Conservation (phyloP, 2,113 vertebrate species). For the rat (Rattus norvegicus) region GRCr8 NC_086020.1:8504501-8505000, state of each 20-base stretch:
- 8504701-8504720: slow-evolving; percentile 65
- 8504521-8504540: slow-evolving; percentile 87
- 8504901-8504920: slow-evolving; percentile 75
- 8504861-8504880: slow-evolving; percentile 70
- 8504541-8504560: slow-evolving; percentile 85
- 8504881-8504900: slow-evolving; percentile 71
- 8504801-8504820: slow-evolving; percentile 67
- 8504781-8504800: slow-evolving; percentile 63
- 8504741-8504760: slow-evolving; percentile 55
- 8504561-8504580: slow-evolving; percentile 76
- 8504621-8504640: slow-evolving; percentile 58
- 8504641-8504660: slow-evolving; percentile 58
- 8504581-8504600: slow-evolving; percentile 62
- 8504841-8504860: slow-evolving; percentile 72
- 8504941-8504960: slow-evolving; percentile 71
- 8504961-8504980: slow-evolving; percentile 77
- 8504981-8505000: slow-evolving; percentile 61
- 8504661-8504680: slow-evolving; percentile 50
- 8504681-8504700: slow-evolving; percentile 56
- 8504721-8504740: slow-evolving; percentile 55
- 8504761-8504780: slow-evolving; percentile 64
- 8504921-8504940: slow-evolving; percentile 72
- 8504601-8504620: not conserved
- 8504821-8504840: slow-evolving; percentile 86
- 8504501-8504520: slow-evolving; percentile 85